Base-by-base conservation (phyloP, 2,113 vertebrate genomes). In the Lota lota region DNA sequence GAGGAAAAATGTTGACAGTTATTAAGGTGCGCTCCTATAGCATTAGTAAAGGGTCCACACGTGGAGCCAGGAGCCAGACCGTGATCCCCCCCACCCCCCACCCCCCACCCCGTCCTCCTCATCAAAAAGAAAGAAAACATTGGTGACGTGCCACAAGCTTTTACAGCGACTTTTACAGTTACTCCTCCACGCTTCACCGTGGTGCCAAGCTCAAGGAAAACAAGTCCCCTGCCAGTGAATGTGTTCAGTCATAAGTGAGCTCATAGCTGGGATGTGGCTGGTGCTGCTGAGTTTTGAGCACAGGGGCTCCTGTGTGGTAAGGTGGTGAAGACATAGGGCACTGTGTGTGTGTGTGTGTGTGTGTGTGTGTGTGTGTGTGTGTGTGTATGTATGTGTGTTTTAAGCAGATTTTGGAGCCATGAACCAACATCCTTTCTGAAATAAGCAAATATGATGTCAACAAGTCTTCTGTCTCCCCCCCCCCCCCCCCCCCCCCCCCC, bases 11-110 rank as follows among this genome's bases (percentile, higher is more conserved):
- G 75, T 80, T 68, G 58, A 76, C 80, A 83, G 79, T 83, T 73
- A 87, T 89, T 88, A 88, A 85, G 76, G 76, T 76, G 80, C 79
- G 73, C 76, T 73, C 69, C 40, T 81, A 76, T 69, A n/a, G 67
- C 68, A 66, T 77, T 84, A 72, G 76, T 82, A 67, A 78, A 59
- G 22, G 68, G 69, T 75, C 77, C 59, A 68, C 56, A 62, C 11
- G 64, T 72, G 64, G 63, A 18, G n/a, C 16, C 53, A n/a, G 53
- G 53, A 56, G 53, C n/a, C 53, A n/a, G 53, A 17, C 1, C 11
- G 3, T 3, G 51, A 17, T 14, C 51, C 51, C 16, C 53, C 4
- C 53, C 5, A 10, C 51, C 12, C 12, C 51, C 50, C 50, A 2
- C 12, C 11, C 50, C 50, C 12, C 5, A 3, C 12, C 51, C 12